These are phyloP conservation scores for Caiman crocodilus DNA, from an alignment of 2,797 vertebrate genomes.

Conservation along the genomic window DNA sequence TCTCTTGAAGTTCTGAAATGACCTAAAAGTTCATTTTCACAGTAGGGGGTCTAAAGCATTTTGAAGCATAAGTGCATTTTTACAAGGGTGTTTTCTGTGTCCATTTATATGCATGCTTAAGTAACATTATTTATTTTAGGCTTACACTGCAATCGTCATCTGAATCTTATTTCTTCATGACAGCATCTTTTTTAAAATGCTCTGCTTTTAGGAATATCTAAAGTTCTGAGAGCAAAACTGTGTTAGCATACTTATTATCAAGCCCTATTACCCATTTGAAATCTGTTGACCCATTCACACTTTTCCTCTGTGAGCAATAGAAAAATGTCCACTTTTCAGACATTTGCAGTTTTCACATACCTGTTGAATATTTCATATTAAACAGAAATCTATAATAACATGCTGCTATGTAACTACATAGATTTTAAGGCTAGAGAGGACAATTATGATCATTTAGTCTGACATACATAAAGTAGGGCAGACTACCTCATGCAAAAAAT, in stretches of 20 bases:
- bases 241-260: not conserved
- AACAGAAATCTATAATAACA: not conserved
- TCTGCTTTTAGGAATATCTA: not conserved
- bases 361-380: not conserved
- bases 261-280: not conserved
- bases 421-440: not conserved
- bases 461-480: not conserved
- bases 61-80: not conserved
- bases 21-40: slow-evolving; percentile 26
- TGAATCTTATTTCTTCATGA: not conserved
- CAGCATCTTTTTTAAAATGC: not conserved
- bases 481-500: not conserved
- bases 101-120: not conserved
- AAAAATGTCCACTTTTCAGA: not conserved
- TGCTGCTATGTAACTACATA: not conserved
- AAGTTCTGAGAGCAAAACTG: not conserved
- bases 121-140: not conserved
- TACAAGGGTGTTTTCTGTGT: not conserved
- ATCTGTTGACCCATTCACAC: not conserved
- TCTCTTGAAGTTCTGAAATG: not conserved
- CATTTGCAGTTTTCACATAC: not conserved
- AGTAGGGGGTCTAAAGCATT: not conserved
- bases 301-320: not conserved
- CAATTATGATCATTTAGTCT: not conserved
- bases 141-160: not conserved